Conservation (phyloP, 1,140 invertebrate species). For the Diploscapter pachys region DNA sequence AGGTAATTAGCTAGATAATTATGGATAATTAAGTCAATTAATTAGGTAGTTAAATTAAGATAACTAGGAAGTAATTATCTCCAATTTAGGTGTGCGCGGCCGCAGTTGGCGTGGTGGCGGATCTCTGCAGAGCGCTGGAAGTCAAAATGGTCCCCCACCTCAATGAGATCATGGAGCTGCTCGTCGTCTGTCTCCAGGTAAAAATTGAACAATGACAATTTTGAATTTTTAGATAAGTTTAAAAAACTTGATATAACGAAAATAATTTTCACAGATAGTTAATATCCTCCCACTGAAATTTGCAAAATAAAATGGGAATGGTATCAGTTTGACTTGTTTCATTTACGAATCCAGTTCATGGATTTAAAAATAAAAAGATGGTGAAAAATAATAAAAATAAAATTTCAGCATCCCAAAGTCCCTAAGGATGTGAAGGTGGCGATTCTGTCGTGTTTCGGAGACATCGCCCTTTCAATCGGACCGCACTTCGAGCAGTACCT, state of each 20-base stretch:
- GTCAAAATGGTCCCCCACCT: constrained; percentile 34
- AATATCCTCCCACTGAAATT: too few relatives aligned
- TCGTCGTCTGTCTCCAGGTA: constrained; percentile 50
- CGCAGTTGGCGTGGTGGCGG: constrained; percentile 54
- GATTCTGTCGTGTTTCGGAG: constrained; percentile 50
- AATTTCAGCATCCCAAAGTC: constrained; percentile 15
- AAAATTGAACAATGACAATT: constrained; percentile 21
- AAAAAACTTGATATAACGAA: background rate
- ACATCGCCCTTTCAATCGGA: constrained; percentile 56
- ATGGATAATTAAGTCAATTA: too few relatives aligned
- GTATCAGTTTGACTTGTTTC: too few relatives aligned
- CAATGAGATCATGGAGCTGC: constrained; percentile 48
- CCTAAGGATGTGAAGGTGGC: constrained; percentile 49
- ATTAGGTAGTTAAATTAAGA: too few relatives aligned
- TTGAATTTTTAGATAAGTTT: background rate
- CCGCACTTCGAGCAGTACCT: constrained; percentile 45
- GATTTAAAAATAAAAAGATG: background rate
- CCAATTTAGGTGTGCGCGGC: constrained; percentile 42
- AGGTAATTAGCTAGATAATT: constrained; percentile 13
- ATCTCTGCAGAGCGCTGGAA: constrained; percentile 53
- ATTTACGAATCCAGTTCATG: background rate
- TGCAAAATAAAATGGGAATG: too few relatives aligned
- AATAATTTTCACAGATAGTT: constrained; percentile 20
- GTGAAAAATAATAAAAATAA: too few relatives aligned
- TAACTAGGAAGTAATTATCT: background rate